Conservation (phyloP, 2,113 vertebrate species). For the Leptodactylus fuscus region DNA sequence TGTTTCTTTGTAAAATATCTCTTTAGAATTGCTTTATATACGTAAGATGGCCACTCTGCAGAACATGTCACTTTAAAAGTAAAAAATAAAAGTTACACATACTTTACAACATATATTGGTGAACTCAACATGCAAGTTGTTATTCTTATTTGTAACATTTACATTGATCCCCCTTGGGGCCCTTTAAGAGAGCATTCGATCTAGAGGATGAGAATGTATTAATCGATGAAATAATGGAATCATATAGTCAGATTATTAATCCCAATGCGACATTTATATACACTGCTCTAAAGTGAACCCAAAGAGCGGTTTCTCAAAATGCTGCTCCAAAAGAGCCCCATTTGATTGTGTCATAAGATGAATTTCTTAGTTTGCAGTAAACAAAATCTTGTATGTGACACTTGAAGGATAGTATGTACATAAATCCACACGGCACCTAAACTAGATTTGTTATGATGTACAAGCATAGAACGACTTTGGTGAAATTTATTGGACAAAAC, state of each 20-base stretch:
- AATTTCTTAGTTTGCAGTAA: not conserved
- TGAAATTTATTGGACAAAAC: not conserved
- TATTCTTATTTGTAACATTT: not conserved
- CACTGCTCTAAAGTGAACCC: not conserved
- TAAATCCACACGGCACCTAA: not conserved
- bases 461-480: not conserved
- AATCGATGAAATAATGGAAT: too few species aligned
- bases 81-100: not conserved
- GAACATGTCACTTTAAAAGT: not conserved
- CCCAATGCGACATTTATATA: not conserved
- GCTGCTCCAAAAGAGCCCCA: not conserved
- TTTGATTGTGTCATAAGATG: not conserved
- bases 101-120: not conserved
- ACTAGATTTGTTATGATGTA: not conserved
- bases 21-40: slow-evolving; percentile 40
- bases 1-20: slow-evolving; percentile 46
- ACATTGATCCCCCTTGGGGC: not conserved
- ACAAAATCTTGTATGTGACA: not conserved
- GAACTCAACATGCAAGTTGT: not conserved
- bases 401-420: not conserved
- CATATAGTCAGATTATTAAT: not conserved
- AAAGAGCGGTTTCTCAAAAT: not conserved
- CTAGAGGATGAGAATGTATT: not conserved
- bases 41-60: slow-evolving; percentile 18
- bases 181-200: not conserved